These are phyloP conservation scores for Dryocosmus kuriphilus DNA, from an alignment of 2,888 invertebrate genomes.

Conservation along the genomic window DNA sequence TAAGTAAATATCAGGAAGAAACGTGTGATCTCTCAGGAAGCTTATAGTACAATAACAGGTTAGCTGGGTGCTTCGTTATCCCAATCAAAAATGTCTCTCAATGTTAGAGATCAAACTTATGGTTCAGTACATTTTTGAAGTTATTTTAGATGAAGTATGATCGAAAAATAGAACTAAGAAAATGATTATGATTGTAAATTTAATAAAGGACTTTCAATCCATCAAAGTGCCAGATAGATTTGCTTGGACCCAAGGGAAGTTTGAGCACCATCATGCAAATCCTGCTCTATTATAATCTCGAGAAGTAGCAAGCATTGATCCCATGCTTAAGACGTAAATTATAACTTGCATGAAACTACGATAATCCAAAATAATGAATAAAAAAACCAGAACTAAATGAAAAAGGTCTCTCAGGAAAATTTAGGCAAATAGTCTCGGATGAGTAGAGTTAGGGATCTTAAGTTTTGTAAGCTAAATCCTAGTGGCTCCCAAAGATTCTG, in stretches of 20 bases:
- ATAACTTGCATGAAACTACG: background rate
- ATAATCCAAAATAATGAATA: background rate
- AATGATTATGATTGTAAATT: background rate
- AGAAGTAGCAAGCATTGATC: constrained; percentile 31
- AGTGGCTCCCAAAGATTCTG: background rate
- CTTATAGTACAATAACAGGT: too few species aligned
- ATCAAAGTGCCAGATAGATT: constrained; percentile 17
- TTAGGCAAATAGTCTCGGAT: background rate
- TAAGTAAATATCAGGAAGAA: too few species aligned
- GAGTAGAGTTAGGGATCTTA: background rate
- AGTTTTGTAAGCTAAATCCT: background rate
- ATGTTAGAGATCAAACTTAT: too few species aligned
- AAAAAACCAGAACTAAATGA: background rate
- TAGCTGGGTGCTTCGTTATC: too few species aligned
- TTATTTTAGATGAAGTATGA: too few species aligned
- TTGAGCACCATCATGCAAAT: constrained; percentile 35
- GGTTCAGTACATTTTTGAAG: too few species aligned
- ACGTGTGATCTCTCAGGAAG: too few species aligned
- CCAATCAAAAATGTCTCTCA: too few species aligned
- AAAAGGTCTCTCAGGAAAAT: too few species aligned
- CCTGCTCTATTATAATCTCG: constrained; percentile 27
- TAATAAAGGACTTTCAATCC: background rate
- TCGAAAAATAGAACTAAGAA: too few species aligned
- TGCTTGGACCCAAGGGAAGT: constrained; percentile 23
- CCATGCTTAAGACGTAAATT: background rate